These are phyloP conservation scores for cattle (Bos taurus) DNA, from an alignment of 2,113 vertebrate genomes.

Conservation along the genomic window ARS-UCD2.0 NC_037352.1:31538001-31538500, in stretches of 20 bases:
- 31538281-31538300: neutral
- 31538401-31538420: neutral
- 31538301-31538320: neutral
- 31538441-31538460: neutral
- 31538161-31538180: neutral
- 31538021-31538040: neutral
- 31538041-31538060: neutral
- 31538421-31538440: neutral
- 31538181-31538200: neutral
- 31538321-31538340: rapidly evolving
- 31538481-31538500: neutral
- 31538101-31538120: neutral
- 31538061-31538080: neutral
- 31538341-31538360: neutral
- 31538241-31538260: neutral
- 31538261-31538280: neutral
- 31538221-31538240: neutral
- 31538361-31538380: neutral
- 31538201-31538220: neutral
- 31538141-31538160: neutral
- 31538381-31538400: neutral
- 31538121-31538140: neutral
- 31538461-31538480: neutral
- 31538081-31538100: neutral
- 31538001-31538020: neutral